Evolutionary conservation across 2,797 vertebrate genomes (phyloP).

Genomic region (Syngnathus rostellatus): DNA sequence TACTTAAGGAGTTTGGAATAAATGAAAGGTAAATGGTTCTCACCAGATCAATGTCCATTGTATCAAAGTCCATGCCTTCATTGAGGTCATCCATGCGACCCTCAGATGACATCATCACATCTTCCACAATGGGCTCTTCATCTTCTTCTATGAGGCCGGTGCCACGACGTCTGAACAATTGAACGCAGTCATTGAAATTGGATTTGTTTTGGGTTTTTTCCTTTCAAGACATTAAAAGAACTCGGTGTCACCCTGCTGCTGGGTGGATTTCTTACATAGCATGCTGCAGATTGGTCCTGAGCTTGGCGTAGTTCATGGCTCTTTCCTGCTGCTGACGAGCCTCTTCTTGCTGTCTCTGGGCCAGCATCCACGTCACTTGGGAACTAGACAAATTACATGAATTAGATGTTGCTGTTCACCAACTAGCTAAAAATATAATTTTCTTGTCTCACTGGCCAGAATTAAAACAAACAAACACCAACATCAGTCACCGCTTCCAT

Average conservation of each 20-base stretch:
- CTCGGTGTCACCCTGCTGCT: background rate
- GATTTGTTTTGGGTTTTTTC: background rate
- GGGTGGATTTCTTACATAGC: constrained; percentile 79
- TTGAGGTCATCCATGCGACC: constrained; percentile 98
- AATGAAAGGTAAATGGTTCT: constrained; percentile 38
- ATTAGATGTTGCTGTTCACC: background rate
- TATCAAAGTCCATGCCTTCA: constrained; percentile 99
- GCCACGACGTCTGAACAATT: constrained; percentile 81
- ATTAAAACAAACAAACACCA: background rate
- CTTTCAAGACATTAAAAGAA: background rate
- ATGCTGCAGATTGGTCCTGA: constrained; percentile 97
- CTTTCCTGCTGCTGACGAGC: constrained; percentile 96
- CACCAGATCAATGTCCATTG: constrained; percentile 99
- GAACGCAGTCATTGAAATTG: background rate
- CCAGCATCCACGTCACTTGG: constrained; percentile 99
- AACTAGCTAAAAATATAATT: background rate
- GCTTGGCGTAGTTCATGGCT: constrained; percentile 98
- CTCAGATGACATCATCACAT: constrained; percentile 99
- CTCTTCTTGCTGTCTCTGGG: constrained; percentile 98
- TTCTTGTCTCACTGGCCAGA: background rate
- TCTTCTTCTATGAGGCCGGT: constrained; percentile 98
- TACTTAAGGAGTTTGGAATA: background rate
- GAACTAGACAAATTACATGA: constrained; percentile 66
- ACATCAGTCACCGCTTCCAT: background rate
- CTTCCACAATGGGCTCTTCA: constrained; percentile 98